These are phyloP conservation scores for Tuta absoluta DNA, from an alignment of 2,888 invertebrate species.

Conservation along the genomic window DNA sequence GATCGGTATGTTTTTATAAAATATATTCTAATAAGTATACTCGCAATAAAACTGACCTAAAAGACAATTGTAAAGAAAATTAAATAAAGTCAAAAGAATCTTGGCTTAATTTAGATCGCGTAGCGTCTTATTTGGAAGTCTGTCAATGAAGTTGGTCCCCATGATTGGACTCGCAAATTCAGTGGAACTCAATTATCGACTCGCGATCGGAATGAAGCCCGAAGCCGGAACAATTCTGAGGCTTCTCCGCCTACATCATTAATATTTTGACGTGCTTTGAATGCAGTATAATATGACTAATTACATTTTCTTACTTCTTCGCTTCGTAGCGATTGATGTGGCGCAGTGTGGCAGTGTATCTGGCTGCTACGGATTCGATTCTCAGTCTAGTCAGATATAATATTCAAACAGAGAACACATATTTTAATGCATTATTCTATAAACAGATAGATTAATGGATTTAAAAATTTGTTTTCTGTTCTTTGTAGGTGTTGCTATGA, in stretches of 20 bases:
- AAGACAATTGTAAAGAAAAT: neutral
- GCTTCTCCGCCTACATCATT: neutral
- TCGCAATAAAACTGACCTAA: neutral
- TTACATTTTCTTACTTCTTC: neutral
- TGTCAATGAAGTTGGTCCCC: slow-evolving; percentile 26
- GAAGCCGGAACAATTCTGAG: slow-evolving; percentile 16
- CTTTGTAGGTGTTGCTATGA: too few relatives aligned
- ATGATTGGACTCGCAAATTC: slow-evolving; percentile 30
- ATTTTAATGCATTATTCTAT: too few relatives aligned
- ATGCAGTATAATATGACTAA: neutral
- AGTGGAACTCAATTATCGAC: slow-evolving; percentile 28
- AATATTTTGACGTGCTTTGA: slow-evolving; percentile 21
- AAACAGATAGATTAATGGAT: too few relatives aligned
- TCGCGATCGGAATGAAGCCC: slow-evolving; percentile 28
- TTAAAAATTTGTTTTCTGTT: too few relatives aligned
- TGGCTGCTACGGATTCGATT: too few relatives aligned
- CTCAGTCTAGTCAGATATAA: too few relatives aligned
- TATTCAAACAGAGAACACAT: too few relatives aligned
- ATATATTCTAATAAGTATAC: too few relatives aligned
- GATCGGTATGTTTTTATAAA: slow-evolving; percentile 85
- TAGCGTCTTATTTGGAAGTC: slow-evolving; percentile 14
- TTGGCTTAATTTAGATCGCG: slow-evolving; percentile 13
- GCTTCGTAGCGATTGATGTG: too few relatives aligned
- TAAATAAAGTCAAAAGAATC: neutral
- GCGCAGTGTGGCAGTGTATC: too few relatives aligned